Conservation (phyloP, 1,140 invertebrate species). For the Formica selysi region DNA sequence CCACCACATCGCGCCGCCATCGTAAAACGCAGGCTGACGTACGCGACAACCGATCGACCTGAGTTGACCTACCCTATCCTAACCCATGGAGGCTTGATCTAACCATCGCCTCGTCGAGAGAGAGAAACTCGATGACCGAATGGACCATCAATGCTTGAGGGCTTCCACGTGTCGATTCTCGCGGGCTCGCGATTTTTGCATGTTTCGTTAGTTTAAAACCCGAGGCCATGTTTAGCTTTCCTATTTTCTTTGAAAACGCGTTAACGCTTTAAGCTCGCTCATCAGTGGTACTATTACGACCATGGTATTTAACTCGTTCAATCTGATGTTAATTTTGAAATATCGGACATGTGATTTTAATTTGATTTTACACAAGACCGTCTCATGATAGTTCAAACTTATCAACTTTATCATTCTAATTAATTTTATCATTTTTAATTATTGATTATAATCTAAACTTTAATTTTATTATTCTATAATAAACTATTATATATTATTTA, state of each 20-base stretch:
- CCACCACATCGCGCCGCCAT: conserved; percentile 63
- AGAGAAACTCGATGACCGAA: conserved; percentile 42
- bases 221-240: not conserved
- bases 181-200: conserved; percentile 38
- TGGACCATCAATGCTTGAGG: conserved; percentile 30
- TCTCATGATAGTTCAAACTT: no score
- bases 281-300: not conserved
- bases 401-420: no score
- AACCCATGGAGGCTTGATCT: conserved; percentile 26
- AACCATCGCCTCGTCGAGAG: conserved; percentile 19
- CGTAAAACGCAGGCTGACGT: conserved; percentile 71
- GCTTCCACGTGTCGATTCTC: conserved; percentile 47
- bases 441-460: no score
- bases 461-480: no score
- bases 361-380: no score
- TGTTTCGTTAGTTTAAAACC: conserved; percentile 6
- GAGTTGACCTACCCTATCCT: conserved; percentile 26
- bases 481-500: no score
- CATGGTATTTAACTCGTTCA: no score
- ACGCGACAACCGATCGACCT: conserved; percentile 67
- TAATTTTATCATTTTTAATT: no score
- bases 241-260: conserved; percentile 21
- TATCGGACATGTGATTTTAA: no score
- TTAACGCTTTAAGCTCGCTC: conserved; percentile 30
- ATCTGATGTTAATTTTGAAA: no score